phyloP scores from a whole-genome alignment of 35 echinoderm and acorn worm genomes.

The Eucidaris tribuloides region DNA sequence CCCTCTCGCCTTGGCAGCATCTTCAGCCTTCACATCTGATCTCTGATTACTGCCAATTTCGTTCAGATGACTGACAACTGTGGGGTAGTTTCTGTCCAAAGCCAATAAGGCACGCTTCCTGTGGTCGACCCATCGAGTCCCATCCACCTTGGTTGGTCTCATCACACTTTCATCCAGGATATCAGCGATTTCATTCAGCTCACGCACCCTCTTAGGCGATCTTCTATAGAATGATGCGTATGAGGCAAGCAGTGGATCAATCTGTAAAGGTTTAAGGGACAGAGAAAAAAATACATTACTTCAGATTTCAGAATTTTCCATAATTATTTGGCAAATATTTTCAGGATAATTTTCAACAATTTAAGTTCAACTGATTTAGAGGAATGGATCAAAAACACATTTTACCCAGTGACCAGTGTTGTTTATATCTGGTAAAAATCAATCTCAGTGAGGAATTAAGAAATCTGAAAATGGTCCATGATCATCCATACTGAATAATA shows the following conservation, averaged over 20 bases:
- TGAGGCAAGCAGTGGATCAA: neutral
- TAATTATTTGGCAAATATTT: no score
- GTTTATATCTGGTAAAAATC: no score
- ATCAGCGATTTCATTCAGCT: slow-evolving; percentile 39
- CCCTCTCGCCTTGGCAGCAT: slow-evolving; percentile 62
- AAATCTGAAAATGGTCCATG: no score
- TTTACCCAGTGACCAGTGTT: no score
- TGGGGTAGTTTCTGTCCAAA: slow-evolving; percentile 46
- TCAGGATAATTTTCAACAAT: no score
- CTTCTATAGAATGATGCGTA: neutral
- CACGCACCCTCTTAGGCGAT: slow-evolving; percentile 5
- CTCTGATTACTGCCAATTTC: slow-evolving; percentile 17
- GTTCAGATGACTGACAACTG: slow-evolving; percentile 25
- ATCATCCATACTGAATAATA: no score
- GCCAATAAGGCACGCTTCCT: slow-evolving; percentile 50
- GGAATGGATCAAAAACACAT: no score
- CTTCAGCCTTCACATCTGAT: slow-evolving; percentile 29
- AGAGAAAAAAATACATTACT: no score
- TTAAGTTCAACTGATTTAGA: no score
- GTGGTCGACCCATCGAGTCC: slow-evolving; percentile 69
- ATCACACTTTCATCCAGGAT: slow-evolving; percentile 42
- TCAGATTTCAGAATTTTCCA: no score
- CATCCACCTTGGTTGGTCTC: slow-evolving; percentile 54
- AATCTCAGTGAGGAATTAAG: no score
- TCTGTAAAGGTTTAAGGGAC: no score